Base-by-base conservation (phyloP, 2,113 vertebrate genomes). In the Cyanoramphus novaezelandiae region DNA sequence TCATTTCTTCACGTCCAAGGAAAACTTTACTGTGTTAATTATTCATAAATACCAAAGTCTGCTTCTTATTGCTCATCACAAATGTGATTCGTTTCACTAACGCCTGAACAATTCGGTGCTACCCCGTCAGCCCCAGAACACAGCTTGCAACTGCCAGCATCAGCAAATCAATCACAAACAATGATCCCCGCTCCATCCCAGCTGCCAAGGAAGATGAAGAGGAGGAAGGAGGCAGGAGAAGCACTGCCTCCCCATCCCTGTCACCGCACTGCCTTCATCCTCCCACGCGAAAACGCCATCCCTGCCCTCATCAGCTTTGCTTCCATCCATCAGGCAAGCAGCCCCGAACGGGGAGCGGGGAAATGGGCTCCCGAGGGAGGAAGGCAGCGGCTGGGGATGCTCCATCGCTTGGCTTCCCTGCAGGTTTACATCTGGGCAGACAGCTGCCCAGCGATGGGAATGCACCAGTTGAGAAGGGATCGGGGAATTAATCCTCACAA, bases 1-100 rank as follows among this genome's bases (percentile, higher is more conserved):
- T 97, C 37, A 93, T 97, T 97, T 97, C 83, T 95, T 86, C 78
- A 80, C 28, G 72, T 82, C 94, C 90, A 95, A 96, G 93, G 89
- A 86, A 93, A 89, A 88, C 88, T 95, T 97, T 96, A 94, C 85
- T 33, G 19, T 92, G 77, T 86, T 95, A 95, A 92, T 95, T 96
- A 97, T 96, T 97, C 95, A 96, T 86, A 97, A 97, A 93, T 85
- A 96, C 83, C 86, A 89, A 94, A 96, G 88, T 68, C 86, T 95
- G 94, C 64, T 92, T 82, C 33, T 79, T 91, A 96, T 92, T 93
- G 96, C 93, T 96, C 94, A 95, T 81, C 80, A 81, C 87, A 91
- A 96, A 94, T 79, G 90, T 85, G 90, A 97, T 95, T 97, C 46
- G 81, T 96, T 96, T 96, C 81, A 94, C 62, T 86, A 91, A 91